Conservation (phyloP, 2,888 invertebrate genomes). For the Aporophyla nigra region DNA sequence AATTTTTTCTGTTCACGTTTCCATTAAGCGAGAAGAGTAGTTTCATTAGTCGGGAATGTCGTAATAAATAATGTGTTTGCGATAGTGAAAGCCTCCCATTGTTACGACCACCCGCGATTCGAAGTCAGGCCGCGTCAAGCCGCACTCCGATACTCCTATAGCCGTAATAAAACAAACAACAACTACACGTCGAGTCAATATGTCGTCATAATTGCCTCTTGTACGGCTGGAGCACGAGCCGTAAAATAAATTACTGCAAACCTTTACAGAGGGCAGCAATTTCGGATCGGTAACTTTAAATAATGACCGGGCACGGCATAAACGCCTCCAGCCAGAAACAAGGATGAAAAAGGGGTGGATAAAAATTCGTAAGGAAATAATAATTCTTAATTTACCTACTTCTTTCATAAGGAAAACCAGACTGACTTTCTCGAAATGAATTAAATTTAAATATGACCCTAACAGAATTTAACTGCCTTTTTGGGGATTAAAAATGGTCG, state of each 20-base stretch:
- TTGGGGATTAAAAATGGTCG: conserved; percentile 68
- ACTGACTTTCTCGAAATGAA: conserved; percentile 67
- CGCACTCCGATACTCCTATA: conserved; percentile 73
- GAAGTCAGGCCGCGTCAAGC: conserved; percentile 69
- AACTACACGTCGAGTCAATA: conserved; percentile 81
- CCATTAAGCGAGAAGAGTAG: conserved; percentile 44
- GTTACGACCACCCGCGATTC: conserved; percentile 67
- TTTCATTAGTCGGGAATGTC: conserved; percentile 77
- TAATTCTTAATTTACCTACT: conserved; percentile 66
- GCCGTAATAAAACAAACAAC: conserved; percentile 79
- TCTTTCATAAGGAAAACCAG: conserved; percentile 72
- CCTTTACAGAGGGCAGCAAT: conserved; percentile 71
- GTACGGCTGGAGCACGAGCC: conserved; percentile 71
- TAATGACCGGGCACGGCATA: conserved; percentile 72
- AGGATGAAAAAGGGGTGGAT: conserved; percentile 58
- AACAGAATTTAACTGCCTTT: conserved; percentile 73
- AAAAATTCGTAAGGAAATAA: conserved; percentile 69
- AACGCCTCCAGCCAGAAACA: conserved; percentile 63
- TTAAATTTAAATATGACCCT: conserved; percentile 72
- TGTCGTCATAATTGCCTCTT: conserved; percentile 84
- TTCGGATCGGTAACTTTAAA: conserved; percentile 76
- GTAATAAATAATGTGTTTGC: conserved; percentile 80
- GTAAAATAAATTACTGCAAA: conserved; percentile 76
- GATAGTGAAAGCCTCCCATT: conserved; percentile 71
- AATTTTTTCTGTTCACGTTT: conserved; percentile 15